Conservation (phyloP, 2,888 invertebrate genomes). For the Lithophane leautieri region DNA sequence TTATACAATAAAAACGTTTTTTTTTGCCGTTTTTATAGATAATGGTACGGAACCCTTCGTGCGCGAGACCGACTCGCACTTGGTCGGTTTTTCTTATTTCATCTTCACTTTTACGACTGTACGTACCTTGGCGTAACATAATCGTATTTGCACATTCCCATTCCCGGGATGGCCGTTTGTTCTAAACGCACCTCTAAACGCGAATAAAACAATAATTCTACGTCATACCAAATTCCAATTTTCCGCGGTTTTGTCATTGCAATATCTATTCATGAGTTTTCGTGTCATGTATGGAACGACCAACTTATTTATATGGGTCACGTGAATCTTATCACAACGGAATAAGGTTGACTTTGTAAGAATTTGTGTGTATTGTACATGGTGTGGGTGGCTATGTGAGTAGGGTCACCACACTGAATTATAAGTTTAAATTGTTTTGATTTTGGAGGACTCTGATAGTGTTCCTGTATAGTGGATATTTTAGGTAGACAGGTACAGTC, state of each 20-base stretch:
- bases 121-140: conserved; percentile 21
- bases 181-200: conserved; percentile 63
- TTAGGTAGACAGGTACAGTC: conserved; percentile 18
- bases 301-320: conserved; percentile 16
- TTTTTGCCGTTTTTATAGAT: no score
- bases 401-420: conserved; percentile 65
- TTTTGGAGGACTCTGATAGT: conserved; percentile 50
- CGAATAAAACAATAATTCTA: conserved; percentile 77
- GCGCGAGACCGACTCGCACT: no score
- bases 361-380: background rate
- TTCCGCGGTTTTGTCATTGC: conserved; percentile 84
- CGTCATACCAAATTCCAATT: conserved; percentile 78
- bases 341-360: conserved; percentile 22
- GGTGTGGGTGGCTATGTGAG: conserved; percentile 46
- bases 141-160: conserved; percentile 49
- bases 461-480: conserved; percentile 6
- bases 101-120: conserved; percentile 34
- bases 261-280: conserved; percentile 88
- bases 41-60: no score
- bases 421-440: conserved; percentile 65
- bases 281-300: conserved; percentile 67
- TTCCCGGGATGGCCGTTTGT: conserved; percentile 49
- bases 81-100: conserved; percentile 24
- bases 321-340: background rate
- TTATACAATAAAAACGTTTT: no score